A percentile compares a stretch with the other conserved stretches of the same genome.
phyloP scores from a whole-genome alignment of 2,888 invertebrate genomes.

The Congeria kusceri region DNA sequence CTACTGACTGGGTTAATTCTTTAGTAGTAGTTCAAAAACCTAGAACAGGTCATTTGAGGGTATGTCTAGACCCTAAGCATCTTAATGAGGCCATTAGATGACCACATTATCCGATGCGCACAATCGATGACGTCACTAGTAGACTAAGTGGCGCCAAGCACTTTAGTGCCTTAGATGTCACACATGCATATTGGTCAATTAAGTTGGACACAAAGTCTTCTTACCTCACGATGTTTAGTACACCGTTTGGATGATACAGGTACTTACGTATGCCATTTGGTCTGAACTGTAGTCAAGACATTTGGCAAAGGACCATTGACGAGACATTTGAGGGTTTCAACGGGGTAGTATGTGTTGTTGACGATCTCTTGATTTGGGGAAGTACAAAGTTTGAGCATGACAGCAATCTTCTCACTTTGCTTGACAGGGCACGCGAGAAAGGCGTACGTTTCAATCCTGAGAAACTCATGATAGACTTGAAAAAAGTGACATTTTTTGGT shows the following conservation, averaged over 20 bases:
- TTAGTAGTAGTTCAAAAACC: conserved; percentile 26
- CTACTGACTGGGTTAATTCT: conserved; percentile 32
- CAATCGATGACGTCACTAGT: conserved; percentile 12
- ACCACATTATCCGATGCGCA: conserved; percentile 27
- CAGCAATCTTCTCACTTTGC: neutral
- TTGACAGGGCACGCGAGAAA: conserved; percentile 26
- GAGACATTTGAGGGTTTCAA: conserved; percentile 14
- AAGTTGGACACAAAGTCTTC: neutral
- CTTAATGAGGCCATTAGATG: conserved; percentile 17
- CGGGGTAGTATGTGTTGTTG: conserved; percentile 13
- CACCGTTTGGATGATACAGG: conserved; percentile 15
- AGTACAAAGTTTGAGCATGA: conserved; percentile 6
- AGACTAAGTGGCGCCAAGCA: neutral
- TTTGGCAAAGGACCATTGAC: conserved; percentile 18
- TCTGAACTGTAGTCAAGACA: conserved; percentile 6
- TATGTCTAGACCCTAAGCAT: conserved; percentile 28
- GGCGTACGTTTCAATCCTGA: conserved; percentile 24
- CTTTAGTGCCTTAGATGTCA: conserved; percentile 9
- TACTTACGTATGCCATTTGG: conserved; percentile 16
- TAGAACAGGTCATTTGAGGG: conserved; percentile 14
- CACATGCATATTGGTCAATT: conserved; percentile 13
- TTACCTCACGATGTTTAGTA: conserved; percentile 15
- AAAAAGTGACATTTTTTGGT: conserved; percentile 25
- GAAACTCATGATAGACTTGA: conserved; percentile 3
- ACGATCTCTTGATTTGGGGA: conserved; percentile 25